Evolutionary conservation across 1,140 invertebrate species (phyloP), one percentile per base, ranked within the genome.

Genomic region (Atopsyche davidsoni): DNA sequence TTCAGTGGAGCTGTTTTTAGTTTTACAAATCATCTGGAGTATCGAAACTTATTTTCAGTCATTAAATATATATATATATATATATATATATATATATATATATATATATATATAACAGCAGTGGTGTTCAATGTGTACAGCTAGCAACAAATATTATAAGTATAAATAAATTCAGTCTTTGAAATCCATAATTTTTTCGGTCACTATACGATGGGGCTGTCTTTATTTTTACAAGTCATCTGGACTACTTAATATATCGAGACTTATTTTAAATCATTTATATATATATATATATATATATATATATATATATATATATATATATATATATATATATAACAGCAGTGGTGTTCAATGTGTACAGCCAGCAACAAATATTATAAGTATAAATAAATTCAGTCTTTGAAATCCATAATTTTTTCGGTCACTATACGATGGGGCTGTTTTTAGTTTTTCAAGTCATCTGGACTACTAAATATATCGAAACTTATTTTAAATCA

Each of bases 361-460:
- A 4, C 6, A 6, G 35, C 6, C 6, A 9, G n/a, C n/a, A n/a
- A n/a, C n/a, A n/a, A n/a, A n/a, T n/a, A n/a, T n/a, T n/a, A n/a
- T n/a, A n/a, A n/a, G n/a, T 9, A 38, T 7, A 38, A 38, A 38
- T 38, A 38, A n/a, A 6, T 38, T 38, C 11, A 38, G 14, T 38
- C 6, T 38, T 38, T 7, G 17, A n/a, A 38, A 14, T n/a, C 11
- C 18, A 41, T 17, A 41, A 6, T 6, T 21, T 6, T 18, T 41
- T 41, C 17, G 17, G 4, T 13, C 39, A 6, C 39, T 21, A 17
- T 41, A 21, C 23, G 7, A 21, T 41, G 23, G 9, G 17, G 6
- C 17, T 7, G 6, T 9, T n/a, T 16, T 10, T 38, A 38, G 6
- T n/a, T 6, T n/a, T 38, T 6, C 7, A n/a, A 9, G 17, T n/a